phyloP scores from a whole-genome alignment of 2,888 invertebrate species.

The Pediacus dermestoides region DNA sequence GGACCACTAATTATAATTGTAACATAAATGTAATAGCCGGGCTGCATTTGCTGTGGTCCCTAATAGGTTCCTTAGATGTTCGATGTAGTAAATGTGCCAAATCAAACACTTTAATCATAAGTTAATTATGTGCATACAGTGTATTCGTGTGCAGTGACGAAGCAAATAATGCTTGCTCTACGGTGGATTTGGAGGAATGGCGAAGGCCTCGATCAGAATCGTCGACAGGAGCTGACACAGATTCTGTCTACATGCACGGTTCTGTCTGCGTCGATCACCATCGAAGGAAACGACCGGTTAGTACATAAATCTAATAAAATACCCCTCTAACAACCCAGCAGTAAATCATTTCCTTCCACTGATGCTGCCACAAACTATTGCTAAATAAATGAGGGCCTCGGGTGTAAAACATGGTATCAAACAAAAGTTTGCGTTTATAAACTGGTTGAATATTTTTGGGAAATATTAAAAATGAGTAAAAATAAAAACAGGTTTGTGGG shows the following conservation, averaged over 20 bases:
- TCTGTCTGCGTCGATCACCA: conserved; percentile 45
- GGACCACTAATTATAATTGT: too few relatives aligned
- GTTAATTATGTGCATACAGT: conserved; percentile 30
- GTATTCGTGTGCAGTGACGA: conserved; percentile 69
- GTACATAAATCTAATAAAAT: conserved; percentile 20
- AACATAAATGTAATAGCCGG: too few relatives aligned
- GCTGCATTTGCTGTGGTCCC: conserved; percentile 1
- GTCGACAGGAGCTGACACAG: conserved; percentile 65
- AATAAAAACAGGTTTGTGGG: too few relatives aligned
- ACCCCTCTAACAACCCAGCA: too few relatives aligned
- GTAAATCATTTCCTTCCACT: too few relatives aligned
- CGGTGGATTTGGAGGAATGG: conserved; percentile 63
- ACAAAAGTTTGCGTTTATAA: too few relatives aligned
- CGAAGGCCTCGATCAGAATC: conserved; percentile 75
- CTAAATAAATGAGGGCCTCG: too few relatives aligned
- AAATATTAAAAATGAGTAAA: too few relatives aligned
- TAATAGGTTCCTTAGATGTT: conserved; percentile 30
- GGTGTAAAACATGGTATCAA: too few relatives aligned
- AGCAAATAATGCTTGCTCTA: conserved; percentile 59
- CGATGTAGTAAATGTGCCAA: conserved; percentile 30
- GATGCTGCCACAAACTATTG: too few relatives aligned
- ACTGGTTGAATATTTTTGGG: too few relatives aligned
- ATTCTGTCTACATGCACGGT: conserved; percentile 59
- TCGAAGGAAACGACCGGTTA: conserved; percentile 50
- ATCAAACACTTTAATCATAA: conserved; percentile 20